Conservation (phyloP, 2,797 vertebrate genomes). For the Danionella dracula region DNA sequence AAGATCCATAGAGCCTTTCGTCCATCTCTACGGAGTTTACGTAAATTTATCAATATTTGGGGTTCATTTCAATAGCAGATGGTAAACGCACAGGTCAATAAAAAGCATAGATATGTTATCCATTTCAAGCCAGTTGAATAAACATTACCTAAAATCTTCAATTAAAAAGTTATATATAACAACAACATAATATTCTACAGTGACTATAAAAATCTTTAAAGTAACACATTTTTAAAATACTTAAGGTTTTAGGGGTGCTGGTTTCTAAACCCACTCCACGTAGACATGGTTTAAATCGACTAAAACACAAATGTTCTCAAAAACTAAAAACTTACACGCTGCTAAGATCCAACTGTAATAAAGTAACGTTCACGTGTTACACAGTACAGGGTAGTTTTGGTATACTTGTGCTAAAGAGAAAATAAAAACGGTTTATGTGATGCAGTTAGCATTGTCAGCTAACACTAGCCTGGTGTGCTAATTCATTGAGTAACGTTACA, state of each 20-base stretch:
- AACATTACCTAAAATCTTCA: too few species aligned
- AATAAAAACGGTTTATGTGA: background rate
- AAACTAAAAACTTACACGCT: too few species aligned
- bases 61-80: conserved; percentile 46
- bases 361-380: too few species aligned
- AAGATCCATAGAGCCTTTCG: conserved; percentile 72
- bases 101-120: conserved; percentile 31
- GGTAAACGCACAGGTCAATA: conserved; percentile 16
- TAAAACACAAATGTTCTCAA: background rate
- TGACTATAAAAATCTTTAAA: too few species aligned
- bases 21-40: conserved; percentile 72
- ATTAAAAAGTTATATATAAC: too few species aligned
- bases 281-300: background rate
- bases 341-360: too few species aligned
- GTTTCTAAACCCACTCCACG: background rate
- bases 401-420: background rate
- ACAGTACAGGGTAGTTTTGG: too few species aligned
- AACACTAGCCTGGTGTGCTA: conserved; percentile 8
- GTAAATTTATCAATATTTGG: conserved; percentile 63
- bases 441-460: conserved; percentile 12
- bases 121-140: too few species aligned
- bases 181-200: too few species aligned
- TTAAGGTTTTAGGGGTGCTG: too few species aligned
- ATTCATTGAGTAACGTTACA: conserved; percentile 25
- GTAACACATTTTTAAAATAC: too few species aligned